Evolutionary conservation across 2,797 vertebrate genomes (phyloP).

Genomic region (Pampus argenteus): DNA sequence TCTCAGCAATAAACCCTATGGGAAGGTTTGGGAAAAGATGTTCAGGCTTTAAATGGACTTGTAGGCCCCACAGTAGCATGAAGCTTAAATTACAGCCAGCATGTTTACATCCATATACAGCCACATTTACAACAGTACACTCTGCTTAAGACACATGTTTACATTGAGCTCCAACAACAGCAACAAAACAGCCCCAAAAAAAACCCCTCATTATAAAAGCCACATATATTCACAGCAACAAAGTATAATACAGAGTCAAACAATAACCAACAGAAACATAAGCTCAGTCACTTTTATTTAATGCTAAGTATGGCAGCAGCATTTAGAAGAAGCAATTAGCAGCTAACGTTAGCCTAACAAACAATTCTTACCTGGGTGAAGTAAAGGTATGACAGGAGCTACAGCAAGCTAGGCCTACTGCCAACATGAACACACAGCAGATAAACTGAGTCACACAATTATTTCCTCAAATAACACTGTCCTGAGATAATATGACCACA

Average conservation of each 20-base stretch:
- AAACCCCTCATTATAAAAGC: background rate
- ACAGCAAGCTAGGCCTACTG: background rate
- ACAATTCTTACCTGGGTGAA: conserved; percentile 11
- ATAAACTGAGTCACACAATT: background rate
- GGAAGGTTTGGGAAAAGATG: background rate
- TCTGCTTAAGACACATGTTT: background rate
- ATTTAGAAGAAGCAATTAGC: conserved; percentile 6
- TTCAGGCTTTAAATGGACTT: conserved; percentile 4
- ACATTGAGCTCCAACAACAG: background rate
- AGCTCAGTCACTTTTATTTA: background rate
- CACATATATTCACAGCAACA: background rate
- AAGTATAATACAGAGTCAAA: background rate
- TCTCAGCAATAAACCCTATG: conserved; percentile 2
- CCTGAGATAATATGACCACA: background rate
- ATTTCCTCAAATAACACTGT: background rate
- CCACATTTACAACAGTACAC: background rate
- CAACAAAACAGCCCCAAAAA: conserved; percentile 1
- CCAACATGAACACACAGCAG: background rate
- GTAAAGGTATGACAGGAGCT: conserved; percentile 3
- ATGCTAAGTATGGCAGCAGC: too few relatives aligned
- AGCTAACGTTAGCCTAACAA: background rate
- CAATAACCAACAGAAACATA: background rate
- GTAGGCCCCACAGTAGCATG: background rate
- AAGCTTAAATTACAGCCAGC: background rate
- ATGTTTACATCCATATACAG: conserved; percentile 12